Percentiles rank a stretch among this genome's conserved stretches.
Evolutionary conservation across 2,113 vertebrate genomes (phyloP).

Genomic region (Apaloderma vittatum): DNA sequence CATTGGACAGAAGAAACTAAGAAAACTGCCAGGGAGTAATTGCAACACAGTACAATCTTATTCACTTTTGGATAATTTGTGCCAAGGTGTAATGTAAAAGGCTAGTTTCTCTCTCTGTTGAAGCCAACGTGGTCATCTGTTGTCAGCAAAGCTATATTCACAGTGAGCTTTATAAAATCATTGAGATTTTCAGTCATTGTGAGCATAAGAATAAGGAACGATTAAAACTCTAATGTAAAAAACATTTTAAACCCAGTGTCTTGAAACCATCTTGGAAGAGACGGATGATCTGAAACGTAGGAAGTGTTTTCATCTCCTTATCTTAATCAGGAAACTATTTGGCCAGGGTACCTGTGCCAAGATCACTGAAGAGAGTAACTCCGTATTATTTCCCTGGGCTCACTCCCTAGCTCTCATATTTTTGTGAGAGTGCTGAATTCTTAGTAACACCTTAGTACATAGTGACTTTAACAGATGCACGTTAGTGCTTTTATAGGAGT

Average conservation of each 20-base stretch:
- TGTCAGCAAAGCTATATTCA: constrained; percentile 1
- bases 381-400: fast-evolving
- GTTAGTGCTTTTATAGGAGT: background rate
- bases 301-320: constrained; percentile 16
- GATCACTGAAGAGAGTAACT: background rate
- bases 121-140: background rate
- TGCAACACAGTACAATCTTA: background rate
- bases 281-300: background rate
- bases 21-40: background rate
- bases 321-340: constrained; percentile 33
- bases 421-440: background rate
- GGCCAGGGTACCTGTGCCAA: background rate
- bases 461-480: background rate
- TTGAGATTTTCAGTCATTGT: background rate
- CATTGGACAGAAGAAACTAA: background rate
- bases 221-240: background rate
- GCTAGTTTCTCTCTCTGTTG: background rate
- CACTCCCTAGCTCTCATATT: background rate
- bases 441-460: background rate
- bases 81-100: background rate
- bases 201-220: background rate
- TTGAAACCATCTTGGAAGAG: background rate
- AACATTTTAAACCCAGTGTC: background rate
- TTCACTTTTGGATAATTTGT: background rate
- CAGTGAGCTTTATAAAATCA: background rate